phyloP scores from a whole-genome alignment of 2,113 vertebrate genomes.

The Motacilla tschutschensis region DNA sequence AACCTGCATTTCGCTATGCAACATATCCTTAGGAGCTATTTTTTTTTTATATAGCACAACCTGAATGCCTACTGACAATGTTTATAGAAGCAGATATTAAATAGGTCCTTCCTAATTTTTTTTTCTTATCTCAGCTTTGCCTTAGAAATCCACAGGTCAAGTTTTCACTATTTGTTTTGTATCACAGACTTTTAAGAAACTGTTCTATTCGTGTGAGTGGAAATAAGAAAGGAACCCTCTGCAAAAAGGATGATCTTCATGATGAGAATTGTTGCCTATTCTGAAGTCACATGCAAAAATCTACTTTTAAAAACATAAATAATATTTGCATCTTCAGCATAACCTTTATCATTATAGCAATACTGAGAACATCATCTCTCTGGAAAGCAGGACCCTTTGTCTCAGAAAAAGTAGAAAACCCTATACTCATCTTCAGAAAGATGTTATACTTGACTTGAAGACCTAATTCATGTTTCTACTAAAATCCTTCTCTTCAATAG shows the following conservation, averaged over 20 bases:
- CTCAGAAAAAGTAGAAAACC: neutral
- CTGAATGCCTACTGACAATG: neutral
- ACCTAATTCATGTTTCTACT: neutral
- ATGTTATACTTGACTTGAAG: neutral
- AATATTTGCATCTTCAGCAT: neutral
- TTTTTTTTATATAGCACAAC: neutral
- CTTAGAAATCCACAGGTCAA: neutral
- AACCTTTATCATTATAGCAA: neutral
- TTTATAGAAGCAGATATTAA: neutral
- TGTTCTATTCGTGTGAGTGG: neutral
- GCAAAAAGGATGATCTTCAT: neutral
- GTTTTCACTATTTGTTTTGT: neutral
- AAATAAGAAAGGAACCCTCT: neutral
- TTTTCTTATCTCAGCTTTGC: neutral
- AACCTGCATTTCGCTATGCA: neutral
- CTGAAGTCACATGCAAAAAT: neutral
- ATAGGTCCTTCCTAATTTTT: neutral
- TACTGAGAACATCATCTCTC: neutral
- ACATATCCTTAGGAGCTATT: neutral
- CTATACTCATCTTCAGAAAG: neutral
- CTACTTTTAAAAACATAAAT: neutral
- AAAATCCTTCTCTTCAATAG: neutral
- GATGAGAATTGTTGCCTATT: neutral
- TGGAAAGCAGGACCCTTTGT: neutral
- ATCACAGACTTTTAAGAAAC: neutral